Base-by-base conservation (phyloP, 2,888 invertebrate genomes). In the Drosophila sordidula region DNA sequence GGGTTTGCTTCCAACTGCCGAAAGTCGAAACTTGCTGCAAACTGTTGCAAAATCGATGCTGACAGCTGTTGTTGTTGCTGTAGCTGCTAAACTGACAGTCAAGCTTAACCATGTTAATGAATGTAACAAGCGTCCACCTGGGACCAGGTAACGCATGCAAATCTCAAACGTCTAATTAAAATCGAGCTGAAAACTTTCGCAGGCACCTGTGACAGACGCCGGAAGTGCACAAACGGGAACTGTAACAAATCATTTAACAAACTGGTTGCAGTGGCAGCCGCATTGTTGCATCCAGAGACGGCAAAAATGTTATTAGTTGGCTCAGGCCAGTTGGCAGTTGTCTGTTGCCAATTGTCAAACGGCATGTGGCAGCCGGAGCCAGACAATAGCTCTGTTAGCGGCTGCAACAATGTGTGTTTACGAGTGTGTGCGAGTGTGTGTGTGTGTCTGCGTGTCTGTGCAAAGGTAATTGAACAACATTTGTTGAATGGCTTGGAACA, bases 401-500 rank as follows among this genome's bases (percentile, higher is more conserved):
- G 63, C 57, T 52, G 64, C 66, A 78, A 67, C 66, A 80, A 50
- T 63, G 49, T 52, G 9, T 22, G 32, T 16, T 36, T 25, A 54
- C 29, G 36, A 32, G 41, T 54, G 26, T 61, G 18, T 51, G 18
- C 25, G 36, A 26, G 41, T 50, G 26, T 61, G 18, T 25, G 22
- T 49, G 62, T 46, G 55, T 58, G 49, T 51, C 55, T 32, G 34
- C 52, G 25, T 39, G 50, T 47, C 47, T 55, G 51, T 29, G 77
- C 42, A 18, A 32, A 82, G 70, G 89, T 89, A 85, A 85, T 89
- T 85, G 89, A 85, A 88, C 80, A 88, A 82, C 88, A 85, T 89
- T 89, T 86, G 89, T 80, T 88, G 88, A 89, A 88, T 86, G 86
- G 73, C 83, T 68, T 72, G 73, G 73, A 89, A 88, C 80, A 77